Evolutionary conservation across 2,797 vertebrate species (phyloP), one percentile per base, ranked within the genome.

Genomic region (Sardinella longiceps): DNA sequence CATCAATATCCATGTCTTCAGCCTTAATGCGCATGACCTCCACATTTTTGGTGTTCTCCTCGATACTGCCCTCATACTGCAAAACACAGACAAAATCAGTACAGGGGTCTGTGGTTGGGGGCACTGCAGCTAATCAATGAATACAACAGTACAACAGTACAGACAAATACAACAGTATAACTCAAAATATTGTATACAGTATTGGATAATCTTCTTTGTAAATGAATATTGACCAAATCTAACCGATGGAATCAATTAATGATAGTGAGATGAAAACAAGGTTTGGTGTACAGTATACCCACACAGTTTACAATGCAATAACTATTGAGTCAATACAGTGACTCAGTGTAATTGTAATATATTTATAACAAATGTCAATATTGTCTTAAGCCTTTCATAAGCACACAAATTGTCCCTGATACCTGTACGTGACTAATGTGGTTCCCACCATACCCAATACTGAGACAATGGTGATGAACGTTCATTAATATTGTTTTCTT

Each of bases 21-120:
- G 95, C 90, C 94, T 96, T 96, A 90, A 99, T 87, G 90, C 97
- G 95, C 91, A 99, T 92, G 83, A 98, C 92, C 89, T 98, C 97
- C 85, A 96, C 91, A 37, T 88, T 93, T 2, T 94, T 14, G n/a
- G 91, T 92, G 87, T 99, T 99, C 94, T 99, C 98, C 80, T 94
- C 81, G 87, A 99, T 94, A 82, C 37, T 90, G 88, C 89, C 93
- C 2, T 91, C 92, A 91, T 95, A 97, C 98, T 99, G 90, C 58
- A 93, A n/a, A 82, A 86, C 3, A 80, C 18, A 81, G 4, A 80
- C 66, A 60, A 0, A 83, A 28, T 6, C 77, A 46, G 51, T 3
- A 74, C 20, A 63, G 25, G n/a, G n/a, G n/a, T n/a, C n/a, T n/a
- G n/a, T 23, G 2, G 20, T 23, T 4, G 23, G 51, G 7, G 53